Evolutionary conservation across 2,797 vertebrate species (phyloP).

Genomic region (Cuculus canorus): DNA sequence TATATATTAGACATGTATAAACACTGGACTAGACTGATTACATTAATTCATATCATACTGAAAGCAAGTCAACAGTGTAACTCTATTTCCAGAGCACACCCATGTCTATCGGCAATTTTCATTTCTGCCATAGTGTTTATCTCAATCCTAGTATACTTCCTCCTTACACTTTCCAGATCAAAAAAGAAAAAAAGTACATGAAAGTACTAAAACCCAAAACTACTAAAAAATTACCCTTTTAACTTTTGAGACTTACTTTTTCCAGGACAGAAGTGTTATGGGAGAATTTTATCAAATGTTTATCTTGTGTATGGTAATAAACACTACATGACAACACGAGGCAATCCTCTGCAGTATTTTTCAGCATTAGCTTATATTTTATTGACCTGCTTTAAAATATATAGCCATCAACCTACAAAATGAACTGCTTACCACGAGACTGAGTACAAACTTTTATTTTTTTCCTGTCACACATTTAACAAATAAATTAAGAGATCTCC

Average conservation of each 20-base stretch:
- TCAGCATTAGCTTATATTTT: background rate
- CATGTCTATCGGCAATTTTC: background rate
- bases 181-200: no score
- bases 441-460: background rate
- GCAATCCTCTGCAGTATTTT: background rate
- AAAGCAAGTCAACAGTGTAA: background rate
- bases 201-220: background rate
- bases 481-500: background rate
- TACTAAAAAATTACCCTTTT: background rate
- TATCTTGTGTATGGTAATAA: background rate
- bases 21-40: background rate
- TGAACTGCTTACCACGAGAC: background rate
- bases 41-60: accelerated
- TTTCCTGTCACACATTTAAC: background rate
- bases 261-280: background rate
- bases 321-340: background rate
- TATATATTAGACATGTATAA: background rate
- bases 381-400: background rate
- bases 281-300: background rate
- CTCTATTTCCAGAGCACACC: background rate
- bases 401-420: background rate
- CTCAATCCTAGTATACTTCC: background rate
- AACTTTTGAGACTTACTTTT: background rate
- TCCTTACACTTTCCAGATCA: background rate
- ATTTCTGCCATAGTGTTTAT: background rate